These are phyloP conservation scores for Villa cingulata DNA, from an alignment of 2,888 invertebrate species.

Conservation along the genomic window DNA sequence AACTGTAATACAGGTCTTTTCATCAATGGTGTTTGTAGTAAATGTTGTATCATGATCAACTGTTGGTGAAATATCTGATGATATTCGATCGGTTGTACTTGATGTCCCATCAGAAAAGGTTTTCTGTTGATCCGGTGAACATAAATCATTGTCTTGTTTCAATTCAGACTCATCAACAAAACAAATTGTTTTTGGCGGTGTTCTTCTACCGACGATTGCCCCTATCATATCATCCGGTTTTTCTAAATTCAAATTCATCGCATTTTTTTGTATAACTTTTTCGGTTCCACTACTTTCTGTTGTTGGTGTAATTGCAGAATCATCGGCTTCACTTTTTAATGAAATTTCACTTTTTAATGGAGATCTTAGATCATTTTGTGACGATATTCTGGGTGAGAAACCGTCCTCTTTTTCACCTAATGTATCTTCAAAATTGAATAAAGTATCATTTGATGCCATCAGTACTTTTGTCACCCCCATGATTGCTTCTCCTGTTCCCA, in stretches of 20 bases:
- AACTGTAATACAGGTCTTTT: slow-evolving; percentile 17
- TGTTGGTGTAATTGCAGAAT: slow-evolving; percentile 6
- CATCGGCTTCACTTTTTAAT: slow-evolving; percentile 2
- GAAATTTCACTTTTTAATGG: slow-evolving; percentile 9
- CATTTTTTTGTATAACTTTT: not conserved
- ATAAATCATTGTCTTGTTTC: slow-evolving; percentile 11
- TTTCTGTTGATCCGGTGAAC: slow-evolving; percentile 18
- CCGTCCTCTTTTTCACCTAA: slow-evolving; percentile 17
- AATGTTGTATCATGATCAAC: slow-evolving; percentile 16
- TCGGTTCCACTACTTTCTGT: slow-evolving; percentile 4
- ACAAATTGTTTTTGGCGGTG: slow-evolving; percentile 13
- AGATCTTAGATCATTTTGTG: slow-evolving; percentile 11
- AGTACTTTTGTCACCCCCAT: slow-evolving; percentile 18
- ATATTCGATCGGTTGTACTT: slow-evolving; percentile 13
- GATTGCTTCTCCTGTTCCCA: slow-evolving; percentile 18
- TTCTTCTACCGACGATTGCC: not conserved
- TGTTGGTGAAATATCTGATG: slow-evolving; percentile 15
- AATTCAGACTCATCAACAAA: slow-evolving; percentile 3
- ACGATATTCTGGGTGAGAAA: slow-evolving; percentile 15
- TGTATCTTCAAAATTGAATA: slow-evolving; percentile 20
- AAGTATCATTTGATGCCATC: slow-evolving; percentile 20
- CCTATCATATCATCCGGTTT: slow-evolving; percentile 1
- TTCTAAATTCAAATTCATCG: not conserved
- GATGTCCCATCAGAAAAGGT: slow-evolving; percentile 17
- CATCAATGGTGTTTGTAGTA: slow-evolving; percentile 16